Percentiles rank a stretch among this genome's conserved stretches.
These are phyloP conservation scores for Ptilorrhoa leucosticta DNA, from an alignment of 2,113 vertebrate species.

Conservation along the genomic window DNA sequence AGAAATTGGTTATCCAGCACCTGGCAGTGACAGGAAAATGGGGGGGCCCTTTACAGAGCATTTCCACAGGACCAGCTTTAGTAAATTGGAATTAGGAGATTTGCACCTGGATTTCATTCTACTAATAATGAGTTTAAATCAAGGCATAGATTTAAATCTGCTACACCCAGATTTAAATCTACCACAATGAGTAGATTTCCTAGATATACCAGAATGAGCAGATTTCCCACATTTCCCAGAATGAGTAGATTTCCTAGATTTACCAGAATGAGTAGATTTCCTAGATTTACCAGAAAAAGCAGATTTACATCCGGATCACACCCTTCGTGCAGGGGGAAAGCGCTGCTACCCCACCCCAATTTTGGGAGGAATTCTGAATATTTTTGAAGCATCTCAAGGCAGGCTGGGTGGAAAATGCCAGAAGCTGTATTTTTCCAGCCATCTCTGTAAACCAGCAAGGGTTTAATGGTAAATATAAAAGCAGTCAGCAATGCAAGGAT, in stretches of 20 bases:
- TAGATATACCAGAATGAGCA: not conserved
- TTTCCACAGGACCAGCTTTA: not conserved
- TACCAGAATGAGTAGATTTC: not conserved
- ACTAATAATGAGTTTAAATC: accelerated
- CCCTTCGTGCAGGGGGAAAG: not conserved
- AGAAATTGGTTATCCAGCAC: not conserved
- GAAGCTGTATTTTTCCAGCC: not conserved
- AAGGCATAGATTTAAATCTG: accelerated
- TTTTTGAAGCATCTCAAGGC: not conserved
- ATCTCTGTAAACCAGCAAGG: not conserved
- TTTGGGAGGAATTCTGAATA: not conserved
- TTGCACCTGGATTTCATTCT: not conserved
- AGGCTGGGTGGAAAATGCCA: not conserved
- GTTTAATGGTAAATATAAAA: not conserved
- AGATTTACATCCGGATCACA: accelerated
- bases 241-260: not conserved
- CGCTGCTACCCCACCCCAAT: not conserved
- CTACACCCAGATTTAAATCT: not conserved
- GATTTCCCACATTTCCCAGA: not conserved
- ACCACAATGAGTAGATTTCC: not conserved
- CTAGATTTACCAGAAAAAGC: not conserved
- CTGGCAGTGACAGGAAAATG: not conserved
- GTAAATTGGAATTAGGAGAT: accelerated
- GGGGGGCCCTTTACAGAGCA: not conserved
- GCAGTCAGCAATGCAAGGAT: not conserved